These are phyloP conservation scores for Tridacna gigas DNA, from an alignment of 2,888 invertebrate genomes.

Conservation along the genomic window DNA sequence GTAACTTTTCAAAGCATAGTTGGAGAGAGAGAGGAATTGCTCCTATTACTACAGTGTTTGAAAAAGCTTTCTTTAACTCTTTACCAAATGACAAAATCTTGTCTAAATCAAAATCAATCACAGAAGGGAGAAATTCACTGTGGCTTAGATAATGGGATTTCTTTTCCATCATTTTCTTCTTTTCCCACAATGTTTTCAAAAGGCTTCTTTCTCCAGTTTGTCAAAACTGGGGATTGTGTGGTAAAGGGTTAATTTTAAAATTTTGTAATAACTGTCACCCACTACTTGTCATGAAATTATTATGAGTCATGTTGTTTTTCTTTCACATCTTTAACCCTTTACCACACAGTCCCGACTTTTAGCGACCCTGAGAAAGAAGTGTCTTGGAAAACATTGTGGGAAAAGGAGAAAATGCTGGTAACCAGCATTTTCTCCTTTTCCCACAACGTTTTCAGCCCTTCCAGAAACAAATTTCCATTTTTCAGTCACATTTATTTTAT, in stretches of 20 bases:
- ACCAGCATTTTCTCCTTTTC: conserved; percentile 10
- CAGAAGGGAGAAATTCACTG: too few species aligned
- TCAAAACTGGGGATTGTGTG: not conserved
- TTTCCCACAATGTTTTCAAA: too few species aligned
- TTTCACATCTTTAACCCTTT: not conserved
- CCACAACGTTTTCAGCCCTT: not conserved
- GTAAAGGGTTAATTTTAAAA: not conserved
- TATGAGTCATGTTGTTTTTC: too few species aligned
- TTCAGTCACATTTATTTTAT: not conserved
- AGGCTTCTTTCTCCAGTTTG: not conserved
- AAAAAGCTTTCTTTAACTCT: too few species aligned
- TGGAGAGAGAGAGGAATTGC: not conserved
- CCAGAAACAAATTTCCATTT: not conserved
- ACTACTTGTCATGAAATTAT: too few species aligned
- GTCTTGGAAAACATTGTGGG: not conserved
- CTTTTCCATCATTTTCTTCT: too few species aligned
- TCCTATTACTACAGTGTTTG: not conserved
- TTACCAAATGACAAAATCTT: too few species aligned
- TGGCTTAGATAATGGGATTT: too few species aligned
- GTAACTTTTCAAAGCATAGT: not conserved
- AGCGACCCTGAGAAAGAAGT: not conserved
- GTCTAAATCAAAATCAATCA: too few species aligned
- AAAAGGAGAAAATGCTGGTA: conserved; percentile 1
- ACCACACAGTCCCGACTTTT: not conserved
- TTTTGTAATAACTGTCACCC: too few species aligned